Evolutionary conservation across 2,113 vertebrate genomes (phyloP).

Genomic region (Urocitellus parryii): DNA sequence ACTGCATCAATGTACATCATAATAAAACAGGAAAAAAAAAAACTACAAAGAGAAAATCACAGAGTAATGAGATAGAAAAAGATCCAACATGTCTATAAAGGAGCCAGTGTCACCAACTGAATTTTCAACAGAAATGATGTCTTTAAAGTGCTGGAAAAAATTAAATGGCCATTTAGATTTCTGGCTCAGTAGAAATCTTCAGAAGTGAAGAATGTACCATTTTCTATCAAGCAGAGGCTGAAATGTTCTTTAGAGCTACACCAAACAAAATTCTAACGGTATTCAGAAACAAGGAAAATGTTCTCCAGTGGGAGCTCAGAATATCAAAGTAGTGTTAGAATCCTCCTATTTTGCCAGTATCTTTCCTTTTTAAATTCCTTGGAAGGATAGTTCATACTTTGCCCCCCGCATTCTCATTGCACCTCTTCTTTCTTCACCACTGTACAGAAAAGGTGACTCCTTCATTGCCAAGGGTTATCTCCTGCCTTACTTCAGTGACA

Average conservation of each 20-base stretch:
- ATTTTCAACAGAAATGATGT: not conserved
- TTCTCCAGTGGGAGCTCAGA: not conserved
- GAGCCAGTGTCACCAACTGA: not conserved
- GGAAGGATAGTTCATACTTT: not conserved
- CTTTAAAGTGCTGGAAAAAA: not conserved
- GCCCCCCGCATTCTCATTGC: not conserved
- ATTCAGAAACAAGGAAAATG: constrained; percentile 4
- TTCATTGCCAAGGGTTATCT: not conserved
- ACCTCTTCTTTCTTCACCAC: not conserved
- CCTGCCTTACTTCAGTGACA: not conserved
- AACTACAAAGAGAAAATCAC: not conserved
- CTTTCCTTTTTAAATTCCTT: not conserved
- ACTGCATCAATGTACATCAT: not conserved
- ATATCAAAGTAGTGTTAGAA: not conserved
- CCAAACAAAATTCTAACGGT: not conserved
- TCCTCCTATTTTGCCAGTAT: not conserved
- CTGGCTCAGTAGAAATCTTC: not conserved
- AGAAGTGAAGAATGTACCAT: not conserved
- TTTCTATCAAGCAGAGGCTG: not conserved
- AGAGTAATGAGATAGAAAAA: not conserved
- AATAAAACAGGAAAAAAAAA: not conserved
- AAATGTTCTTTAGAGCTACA: not conserved
- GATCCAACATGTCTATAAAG: not conserved
- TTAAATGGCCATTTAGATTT: not conserved
- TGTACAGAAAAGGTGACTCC: not conserved